A percentile compares a stretch with the other conserved stretches of the same genome.
Evolutionary conservation across 2,888 invertebrate genomes (phyloP).

Genomic region (Agrilus mali): DNA sequence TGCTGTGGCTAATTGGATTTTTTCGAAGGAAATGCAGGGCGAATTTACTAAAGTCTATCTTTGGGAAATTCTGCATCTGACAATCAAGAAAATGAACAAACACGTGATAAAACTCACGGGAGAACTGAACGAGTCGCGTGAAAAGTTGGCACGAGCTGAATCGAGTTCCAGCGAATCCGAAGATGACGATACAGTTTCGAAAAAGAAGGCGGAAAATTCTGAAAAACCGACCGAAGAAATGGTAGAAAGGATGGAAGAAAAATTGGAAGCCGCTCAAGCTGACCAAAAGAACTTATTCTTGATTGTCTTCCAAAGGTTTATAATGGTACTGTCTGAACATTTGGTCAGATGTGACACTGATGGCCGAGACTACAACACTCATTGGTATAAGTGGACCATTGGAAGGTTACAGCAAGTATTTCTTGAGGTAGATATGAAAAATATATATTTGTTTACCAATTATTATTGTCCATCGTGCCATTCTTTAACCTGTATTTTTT

Average conservation of each 20-base stretch:
- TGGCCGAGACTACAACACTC: conserved; percentile 82
- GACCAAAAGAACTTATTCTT: conserved; percentile 95
- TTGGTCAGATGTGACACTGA: conserved; percentile 87
- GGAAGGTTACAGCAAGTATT: conserved; percentile 92
- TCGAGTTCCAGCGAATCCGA: conserved; percentile 73
- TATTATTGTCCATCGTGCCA: too few species aligned
- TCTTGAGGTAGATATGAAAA: conserved; percentile 58
- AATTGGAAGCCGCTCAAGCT: conserved; percentile 84
- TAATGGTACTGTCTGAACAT: conserved; percentile 95
- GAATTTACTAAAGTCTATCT: conserved; percentile 89
- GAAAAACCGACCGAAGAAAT: conserved; percentile 67
- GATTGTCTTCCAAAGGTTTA: conserved; percentile 95
- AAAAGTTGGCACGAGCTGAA: conserved; percentile 73
- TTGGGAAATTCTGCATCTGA: conserved; percentile 94
- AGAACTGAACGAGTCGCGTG: conserved; percentile 75
- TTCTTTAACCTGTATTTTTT: too few species aligned
- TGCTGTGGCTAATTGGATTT: conserved; percentile 96
- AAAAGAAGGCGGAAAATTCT: conserved; percentile 30
- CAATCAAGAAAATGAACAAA: conserved; percentile 93
- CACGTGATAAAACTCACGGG: conserved; percentile 75
- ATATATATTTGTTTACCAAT: neutral
- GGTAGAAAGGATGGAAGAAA: conserved; percentile 92
- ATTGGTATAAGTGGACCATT: conserved; percentile 94
- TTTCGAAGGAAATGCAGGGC: conserved; percentile 83
- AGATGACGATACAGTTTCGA: conserved; percentile 49